Base-by-base conservation (phyloP, 2,888 invertebrate genomes). In the Drosophila limbata region DNA sequence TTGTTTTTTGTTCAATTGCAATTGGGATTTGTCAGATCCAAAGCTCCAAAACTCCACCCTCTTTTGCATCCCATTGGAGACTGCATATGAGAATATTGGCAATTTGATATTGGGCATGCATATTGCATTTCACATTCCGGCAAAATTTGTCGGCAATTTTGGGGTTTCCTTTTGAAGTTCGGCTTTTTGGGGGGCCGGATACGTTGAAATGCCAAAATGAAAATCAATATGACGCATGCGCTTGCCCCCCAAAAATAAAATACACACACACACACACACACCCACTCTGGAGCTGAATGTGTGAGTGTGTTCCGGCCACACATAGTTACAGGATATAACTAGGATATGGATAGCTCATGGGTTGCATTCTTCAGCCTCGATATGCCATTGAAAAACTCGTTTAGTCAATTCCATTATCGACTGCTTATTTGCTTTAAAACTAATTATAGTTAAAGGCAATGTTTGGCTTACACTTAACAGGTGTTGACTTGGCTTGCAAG, bases 151-250 rank as follows among this genome's bases (percentile, higher is more conserved):
- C 55, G 77, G 57, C 84, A 86, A 83, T 77, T 87, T 57, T 86
- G 87, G 74, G 84, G 64, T 78, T 84, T 87, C 81, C 81, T 81
- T 83, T 89, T 86, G 89, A 83, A 81, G 89, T 50, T 57, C 53
- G 56, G 63, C 60, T 60, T 48, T 48, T 28, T 28, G 28, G 31
- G 17, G 48, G 47, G 52, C 47, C 73, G 73, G 68, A 83, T 74
- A 61, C 69, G 61, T 71, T 61, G 52, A 84, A 44, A 53, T 66
- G 61, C 70, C 65, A 59, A 70, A 65, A 65, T 70, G 65, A 88
- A 89, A 85, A 85, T 85, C 90, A 89, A 85, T 85, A 89, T 74
- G 86, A 77, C 85, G 85, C 85, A 85, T 85, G 85, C 85, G 85
- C 85, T 77, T 74, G 73, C 81, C 53, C 44, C 13, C 19, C 55